Percentiles rank a stretch among this genome's conserved stretches.
Conservation (phyloP, 2,888 invertebrate genomes). For the Dorcus parallelipipedus region DNA sequence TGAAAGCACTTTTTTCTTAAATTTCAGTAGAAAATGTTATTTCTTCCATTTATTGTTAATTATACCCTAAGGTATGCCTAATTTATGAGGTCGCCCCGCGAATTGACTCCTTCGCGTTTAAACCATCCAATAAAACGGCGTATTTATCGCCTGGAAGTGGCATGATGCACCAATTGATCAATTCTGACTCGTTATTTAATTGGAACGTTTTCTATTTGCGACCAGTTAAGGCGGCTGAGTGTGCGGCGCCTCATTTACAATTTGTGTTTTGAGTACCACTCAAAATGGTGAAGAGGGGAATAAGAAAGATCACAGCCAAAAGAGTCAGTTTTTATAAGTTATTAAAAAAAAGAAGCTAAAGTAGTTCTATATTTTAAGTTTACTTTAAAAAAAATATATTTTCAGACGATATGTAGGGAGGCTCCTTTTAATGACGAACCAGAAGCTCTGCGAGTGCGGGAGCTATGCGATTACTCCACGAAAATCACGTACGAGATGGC, state of each 20-base stretch:
- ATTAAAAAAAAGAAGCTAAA: too few species aligned
- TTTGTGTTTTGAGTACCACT: background rate
- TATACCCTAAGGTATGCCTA: too few species aligned
- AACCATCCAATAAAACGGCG: background rate
- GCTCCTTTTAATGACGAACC: slow-evolving; percentile 89
- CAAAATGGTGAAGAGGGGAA: background rate
- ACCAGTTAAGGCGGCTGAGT: too few species aligned
- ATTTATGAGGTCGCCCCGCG: too few species aligned
- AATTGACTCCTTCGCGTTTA: background rate
- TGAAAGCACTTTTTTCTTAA: too few species aligned
- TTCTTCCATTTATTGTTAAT: too few species aligned
- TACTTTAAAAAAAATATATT: too few species aligned
- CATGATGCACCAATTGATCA: background rate
- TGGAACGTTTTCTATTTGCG: background rate
- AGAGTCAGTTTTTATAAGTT: background rate
- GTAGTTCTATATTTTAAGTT: too few species aligned
- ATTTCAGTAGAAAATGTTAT: too few species aligned
- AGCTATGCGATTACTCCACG: slow-evolving; percentile 77
- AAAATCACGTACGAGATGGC: slow-evolving; percentile 87
- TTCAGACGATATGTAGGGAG: slow-evolving; percentile 70
- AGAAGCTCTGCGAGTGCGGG: slow-evolving; percentile 73
- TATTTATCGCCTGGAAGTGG: background rate
- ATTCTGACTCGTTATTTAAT: background rate
- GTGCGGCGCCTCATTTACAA: background rate
- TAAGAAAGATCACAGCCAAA: background rate